Evolutionary conservation across 2,888 invertebrate genomes (phyloP), one percentile per base, ranked within the genome.

Genomic region (Pheosia gnoma): DNA sequence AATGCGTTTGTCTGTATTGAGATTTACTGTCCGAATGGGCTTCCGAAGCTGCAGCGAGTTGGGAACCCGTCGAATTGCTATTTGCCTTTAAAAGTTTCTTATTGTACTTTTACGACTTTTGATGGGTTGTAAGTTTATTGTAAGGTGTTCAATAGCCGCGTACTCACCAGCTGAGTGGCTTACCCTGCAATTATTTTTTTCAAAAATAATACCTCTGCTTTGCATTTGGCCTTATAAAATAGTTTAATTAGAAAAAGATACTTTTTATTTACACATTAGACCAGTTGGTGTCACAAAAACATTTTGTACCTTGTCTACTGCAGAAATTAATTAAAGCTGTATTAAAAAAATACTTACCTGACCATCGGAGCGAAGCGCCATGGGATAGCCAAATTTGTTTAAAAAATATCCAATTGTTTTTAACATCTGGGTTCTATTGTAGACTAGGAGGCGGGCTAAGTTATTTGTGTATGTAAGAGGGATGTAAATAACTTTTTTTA

Each of bases 261-360:
- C n/a, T n/a, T n/a, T n/a, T n/a, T n/a, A n/a, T n/a, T n/a, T n/a
- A n/a, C n/a, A n/a, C n/a, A n/a, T n/a, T 47, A n/a, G 3, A 45
- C 45, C 45, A 45, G 7, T 45, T 7, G 2, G 4, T n/a, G 8
- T 4, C 11, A 8, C 1, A 47, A 11, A 47, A 4, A 47, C 7
- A 6, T 5, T n/a, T 47, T 47, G 47, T 11, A 25, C n/a, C n/a
- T 4, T 6, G 4, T 47, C 4, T 57, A 59, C 61, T 58, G 62
- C 70, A 72, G 71, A 75, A 79, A 77, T 74, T 77, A 81, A 82
- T 79, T 77, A 74, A 65, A 59, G 47, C 62, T 71, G 81, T 86
- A 86, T 89, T 90, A 89, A 89, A 88, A 89, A 86, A 83, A 82
- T 83, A 86, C 82, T 90, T 88, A 88, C 81, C 80, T 80, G 80